A percentile compares a stretch with the other conserved stretches of the same genome.
phyloP scores from a whole-genome alignment of 1,140 invertebrate genomes.

The Drosophila lacteicornis region DNA sequence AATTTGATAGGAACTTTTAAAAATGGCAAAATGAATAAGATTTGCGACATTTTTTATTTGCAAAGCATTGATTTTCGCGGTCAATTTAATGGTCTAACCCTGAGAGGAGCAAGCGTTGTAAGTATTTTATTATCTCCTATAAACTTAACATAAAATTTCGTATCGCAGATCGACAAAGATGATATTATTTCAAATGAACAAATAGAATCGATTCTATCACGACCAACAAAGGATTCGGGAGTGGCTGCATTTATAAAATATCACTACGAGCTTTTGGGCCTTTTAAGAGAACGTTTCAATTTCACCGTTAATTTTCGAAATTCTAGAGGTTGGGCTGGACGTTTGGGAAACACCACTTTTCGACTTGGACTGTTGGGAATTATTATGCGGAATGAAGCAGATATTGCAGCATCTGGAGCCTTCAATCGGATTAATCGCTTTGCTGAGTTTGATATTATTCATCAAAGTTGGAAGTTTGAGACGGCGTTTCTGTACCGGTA shows the following conservation, averaged over 20 bases:
- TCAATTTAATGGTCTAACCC: constrained; percentile 63
- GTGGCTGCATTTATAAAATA: constrained; percentile 79
- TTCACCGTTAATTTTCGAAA: constrained; percentile 79
- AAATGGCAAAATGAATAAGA: constrained; percentile 12
- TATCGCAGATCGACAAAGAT: constrained; percentile 71
- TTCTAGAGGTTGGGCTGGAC: constrained; percentile 79
- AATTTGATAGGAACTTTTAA: constrained; percentile 45
- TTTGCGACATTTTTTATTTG: constrained; percentile 53
- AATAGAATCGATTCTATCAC: constrained; percentile 62
- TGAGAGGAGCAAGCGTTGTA: constrained; percentile 73
- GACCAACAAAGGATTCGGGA: constrained; percentile 64
- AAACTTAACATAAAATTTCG: background rate
- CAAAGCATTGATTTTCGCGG: constrained; percentile 60
- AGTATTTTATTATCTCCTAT: constrained; percentile 15
- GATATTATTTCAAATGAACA: constrained; percentile 67
- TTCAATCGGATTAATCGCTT: constrained; percentile 78
- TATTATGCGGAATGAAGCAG: constrained; percentile 74
- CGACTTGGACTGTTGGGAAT: constrained; percentile 74
- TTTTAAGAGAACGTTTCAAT: constrained; percentile 71
- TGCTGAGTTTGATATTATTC: constrained; percentile 77
- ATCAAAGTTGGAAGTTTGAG: constrained; percentile 82
- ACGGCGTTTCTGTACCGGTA: constrained; percentile 75
- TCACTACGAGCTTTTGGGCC: constrained; percentile 65
- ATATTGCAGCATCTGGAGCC: constrained; percentile 73
- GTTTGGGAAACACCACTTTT: constrained; percentile 68